Evolutionary conservation across 37 sponge, comb jelly and placozoan genomes (phyloP).

Genomic region (Amphimedon queenslandica): DNA sequence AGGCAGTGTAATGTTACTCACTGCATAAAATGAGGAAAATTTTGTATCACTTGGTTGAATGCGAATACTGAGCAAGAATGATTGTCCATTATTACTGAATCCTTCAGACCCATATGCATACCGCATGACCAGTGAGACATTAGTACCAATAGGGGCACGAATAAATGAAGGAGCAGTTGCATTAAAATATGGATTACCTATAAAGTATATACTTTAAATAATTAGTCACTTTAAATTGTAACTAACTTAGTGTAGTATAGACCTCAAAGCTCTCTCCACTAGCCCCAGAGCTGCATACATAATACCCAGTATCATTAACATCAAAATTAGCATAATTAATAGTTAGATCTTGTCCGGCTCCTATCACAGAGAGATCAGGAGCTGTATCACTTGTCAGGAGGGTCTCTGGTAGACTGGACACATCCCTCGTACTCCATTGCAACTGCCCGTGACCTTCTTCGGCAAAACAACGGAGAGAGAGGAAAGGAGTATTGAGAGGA

Average conservation of each 20-base stretch:
- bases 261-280: background rate
- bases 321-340: background rate
- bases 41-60: background rate
- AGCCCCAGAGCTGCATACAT: constrained; percentile 4
- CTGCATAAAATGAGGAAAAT: background rate
- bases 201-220: too few species aligned
- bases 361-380: background rate
- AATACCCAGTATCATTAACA: background rate
- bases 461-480: constrained; percentile 4
- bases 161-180: background rate
- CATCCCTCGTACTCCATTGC: constrained; percentile 1
- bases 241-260: background rate
- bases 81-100: background rate
- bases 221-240: too few species aligned
- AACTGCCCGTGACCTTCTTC: background rate
- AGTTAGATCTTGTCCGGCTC: background rate
- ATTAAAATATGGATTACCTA: background rate
- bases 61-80: background rate
- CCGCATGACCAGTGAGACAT: background rate
- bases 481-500: background rate
- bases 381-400: background rate
- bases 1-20: background rate
- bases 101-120: constrained; percentile 16
- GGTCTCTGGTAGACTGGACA: background rate
- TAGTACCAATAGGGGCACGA: background rate